phyloP scores from a whole-genome alignment of 1,140 invertebrate species.

The Brachionus calyciflorus region DNA sequence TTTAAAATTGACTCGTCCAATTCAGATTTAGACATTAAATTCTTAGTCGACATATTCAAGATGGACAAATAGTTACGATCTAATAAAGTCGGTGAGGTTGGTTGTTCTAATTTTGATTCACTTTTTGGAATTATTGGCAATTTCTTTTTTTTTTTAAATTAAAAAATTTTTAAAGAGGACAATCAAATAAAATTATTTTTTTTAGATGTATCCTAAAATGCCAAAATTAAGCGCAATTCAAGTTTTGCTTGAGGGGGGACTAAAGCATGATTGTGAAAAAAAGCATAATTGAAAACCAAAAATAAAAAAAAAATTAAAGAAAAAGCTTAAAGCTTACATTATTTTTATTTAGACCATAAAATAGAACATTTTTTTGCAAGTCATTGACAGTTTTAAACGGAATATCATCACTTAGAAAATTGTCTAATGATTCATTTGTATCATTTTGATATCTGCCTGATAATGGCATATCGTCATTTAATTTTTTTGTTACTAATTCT shows the following conservation, averaged over 20 bases:
- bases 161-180: no score
- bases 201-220: no score
- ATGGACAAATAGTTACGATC: neutral
- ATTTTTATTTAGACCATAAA: conserved; percentile 30
- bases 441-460: neutral
- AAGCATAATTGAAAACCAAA: no score
- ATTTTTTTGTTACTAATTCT: neutral
- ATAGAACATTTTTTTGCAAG: conserved; percentile 10
- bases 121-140: neutral
- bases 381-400: conserved; percentile 26
- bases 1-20: neutral
- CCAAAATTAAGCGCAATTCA: no score
- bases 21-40: neutral
- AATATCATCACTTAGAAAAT: neutral
- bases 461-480: neutral
- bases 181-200: no score
- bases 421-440: neutral
- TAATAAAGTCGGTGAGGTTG: neutral
- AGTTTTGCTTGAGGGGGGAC: no score
- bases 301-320: neutral
- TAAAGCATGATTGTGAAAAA: no score
- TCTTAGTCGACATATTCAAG: neutral
- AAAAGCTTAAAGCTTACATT: neutral
- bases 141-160: no score
- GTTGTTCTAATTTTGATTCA: neutral